Base-by-base conservation (phyloP, 2,888 invertebrate genomes). In the Ophioninae sp. region DNA sequence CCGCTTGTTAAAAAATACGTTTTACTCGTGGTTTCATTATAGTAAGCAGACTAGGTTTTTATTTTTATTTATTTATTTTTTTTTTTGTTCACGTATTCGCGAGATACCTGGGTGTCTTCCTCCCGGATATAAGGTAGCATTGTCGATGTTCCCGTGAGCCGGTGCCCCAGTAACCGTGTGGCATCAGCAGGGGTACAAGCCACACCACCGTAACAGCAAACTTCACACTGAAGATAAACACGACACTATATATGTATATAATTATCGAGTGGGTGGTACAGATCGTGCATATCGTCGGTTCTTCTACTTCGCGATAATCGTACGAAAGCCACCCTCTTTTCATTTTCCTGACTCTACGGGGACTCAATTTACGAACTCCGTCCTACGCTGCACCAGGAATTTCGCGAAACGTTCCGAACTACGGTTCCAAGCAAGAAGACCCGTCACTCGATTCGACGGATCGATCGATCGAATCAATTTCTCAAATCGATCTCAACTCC, bases 121-220 rank as follows among this genome's bases (percentile, higher is more conserved):
- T 84, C 84, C 10, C 68, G 70, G 21, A 84, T 84, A 56, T 79
- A 79, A 13, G 84, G 81, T 79, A 84, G 81, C 84, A 84, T 84
- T 17, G 79, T 68, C 50, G 39, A 74, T 23, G 39, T 69, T 67
- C 23, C 72, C 61, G 61, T 62, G 21, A 75, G 72, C 13, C 67
- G 44, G 56, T 75, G 72, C 56, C 70, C 74, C 75, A 70, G 70
- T 72, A 79, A 72, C 39, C 50, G 50, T 75, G 61, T 67, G 44
- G 64, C 59, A 73, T 67, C 73, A 67, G 73, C 73, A 65, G 79
- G 69, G 30, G 67, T 20, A 77, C 21, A 69, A 20, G 17, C 77
- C 76, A 77, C 73, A 73, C 56, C 68, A 81, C 64, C 21, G 75
- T 67, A 70, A 75, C 67, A 72, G 72, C 59, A 76, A 79, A 67